Conservation (phyloP, 1,140 invertebrate species). For the Cydia amplana region DNA sequence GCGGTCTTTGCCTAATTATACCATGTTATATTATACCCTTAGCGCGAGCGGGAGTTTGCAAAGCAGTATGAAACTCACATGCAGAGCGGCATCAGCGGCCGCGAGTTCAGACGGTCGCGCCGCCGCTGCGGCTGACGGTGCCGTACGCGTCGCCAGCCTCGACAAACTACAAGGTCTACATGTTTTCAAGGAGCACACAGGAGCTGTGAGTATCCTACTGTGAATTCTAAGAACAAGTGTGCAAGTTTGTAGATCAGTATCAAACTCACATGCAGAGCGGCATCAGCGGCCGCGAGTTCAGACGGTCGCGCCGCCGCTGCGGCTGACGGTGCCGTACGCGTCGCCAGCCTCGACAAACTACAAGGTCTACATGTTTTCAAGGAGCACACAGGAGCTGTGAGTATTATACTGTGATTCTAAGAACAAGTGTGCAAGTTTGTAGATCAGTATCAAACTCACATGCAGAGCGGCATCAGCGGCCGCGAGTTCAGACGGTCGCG, state of each 20-base stretch:
- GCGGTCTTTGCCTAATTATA: not conserved
- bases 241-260: too few species aligned
- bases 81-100: conserved; percentile 92
- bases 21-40: conserved; percentile 38
- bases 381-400: conserved; percentile 84
- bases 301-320: conserved; percentile 87
- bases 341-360: conserved; percentile 91
- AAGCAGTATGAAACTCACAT: conserved; percentile 92
- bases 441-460: too few species aligned
- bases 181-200: conserved; percentile 92
- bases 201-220: conserved; percentile 50
- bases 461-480: conserved; percentile 81
- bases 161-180: conserved; percentile 90
- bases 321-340: conserved; percentile 94
- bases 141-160: conserved; percentile 94
- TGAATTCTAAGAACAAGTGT: too few species aligned
- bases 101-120: conserved; percentile 93
- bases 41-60: conserved; percentile 91
- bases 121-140: conserved; percentile 94
- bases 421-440: too few species aligned
- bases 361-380: conserved; percentile 93
- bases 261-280: too few species aligned
- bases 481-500: conserved; percentile 91
- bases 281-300: conserved; percentile 81
- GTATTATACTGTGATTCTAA: conserved; percentile 37